Conservation (phyloP, 2,113 vertebrate species). For the Mystacornis crossleyi region DNA sequence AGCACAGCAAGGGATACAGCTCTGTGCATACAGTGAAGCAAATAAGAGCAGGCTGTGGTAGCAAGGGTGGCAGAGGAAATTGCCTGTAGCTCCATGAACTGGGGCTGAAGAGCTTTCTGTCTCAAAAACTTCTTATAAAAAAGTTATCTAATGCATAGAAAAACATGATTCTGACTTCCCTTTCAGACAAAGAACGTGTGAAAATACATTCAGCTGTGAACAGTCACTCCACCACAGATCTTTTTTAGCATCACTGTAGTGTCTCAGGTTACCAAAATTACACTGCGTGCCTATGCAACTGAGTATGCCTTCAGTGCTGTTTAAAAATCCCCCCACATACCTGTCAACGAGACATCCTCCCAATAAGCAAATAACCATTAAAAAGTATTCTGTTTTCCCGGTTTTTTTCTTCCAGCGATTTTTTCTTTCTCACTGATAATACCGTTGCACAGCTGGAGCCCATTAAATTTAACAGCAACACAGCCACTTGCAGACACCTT, state of each 20-base stretch:
- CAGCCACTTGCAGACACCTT: neutral
- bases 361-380: neutral
- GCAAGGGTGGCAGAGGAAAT: neutral
- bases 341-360: neutral
- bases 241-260: fast-evolving
- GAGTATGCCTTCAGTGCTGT: neutral
- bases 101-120: neutral
- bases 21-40: neutral
- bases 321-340: neutral
- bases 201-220: neutral
- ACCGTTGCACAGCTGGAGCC: constrained; percentile 29
- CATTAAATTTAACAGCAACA: constrained; percentile 41
- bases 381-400: neutral
- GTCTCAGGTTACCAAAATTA: neutral
- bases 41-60: neutral
- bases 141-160: fast-evolving
- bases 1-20: fast-evolving
- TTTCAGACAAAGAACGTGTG: neutral
- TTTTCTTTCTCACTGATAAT: neutral
- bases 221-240: fast-evolving
- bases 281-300: neutral
- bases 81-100: fast-evolving
- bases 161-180: neutral
- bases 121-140: neutral
- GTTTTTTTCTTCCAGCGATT: neutral